Conservation (phyloP, 2,888 invertebrate genomes). For the Invenusta paracnida region DNA sequence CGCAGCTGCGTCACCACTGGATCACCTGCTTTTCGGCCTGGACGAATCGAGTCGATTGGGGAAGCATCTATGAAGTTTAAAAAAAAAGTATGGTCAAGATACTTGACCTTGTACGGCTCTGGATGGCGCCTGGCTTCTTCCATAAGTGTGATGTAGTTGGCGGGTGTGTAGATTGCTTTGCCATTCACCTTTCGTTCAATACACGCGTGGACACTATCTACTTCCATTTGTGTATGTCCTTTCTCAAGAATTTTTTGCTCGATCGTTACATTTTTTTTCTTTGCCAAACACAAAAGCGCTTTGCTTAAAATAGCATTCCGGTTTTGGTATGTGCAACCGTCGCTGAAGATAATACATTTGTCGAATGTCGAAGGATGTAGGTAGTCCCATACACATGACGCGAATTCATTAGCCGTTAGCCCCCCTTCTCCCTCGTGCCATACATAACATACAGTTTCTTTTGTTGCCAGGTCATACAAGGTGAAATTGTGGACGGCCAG, state of each 20-base stretch:
- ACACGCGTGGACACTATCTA: constrained; percentile 46
- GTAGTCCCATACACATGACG: not conserved
- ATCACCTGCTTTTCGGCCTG: constrained; percentile 5
- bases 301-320: constrained; percentile 45
- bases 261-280: constrained; percentile 42
- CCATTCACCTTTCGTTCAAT: constrained; percentile 44
- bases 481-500: constrained; percentile 43
- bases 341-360: constrained; percentile 45
- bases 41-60: constrained; percentile 3
- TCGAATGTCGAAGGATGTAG: not conserved
- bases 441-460: constrained; percentile 44
- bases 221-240: constrained; percentile 47
- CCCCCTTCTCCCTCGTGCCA: constrained; percentile 47
- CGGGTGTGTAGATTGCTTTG: not conserved
- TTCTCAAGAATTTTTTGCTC: constrained; percentile 45
- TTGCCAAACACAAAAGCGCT: constrained; percentile 41
- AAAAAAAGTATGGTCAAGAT: not conserved
- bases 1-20: constrained; percentile 12
- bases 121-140: not conserved
- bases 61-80: not conserved
- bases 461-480: constrained; percentile 38
- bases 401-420: constrained; percentile 42
- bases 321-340: constrained; percentile 48
- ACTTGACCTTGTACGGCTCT: not conserved
- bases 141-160: not conserved